These are phyloP conservation scores for Iselma pallidipennis DNA, from an alignment of 2,888 invertebrate genomes.

Conservation along the genomic window DNA sequence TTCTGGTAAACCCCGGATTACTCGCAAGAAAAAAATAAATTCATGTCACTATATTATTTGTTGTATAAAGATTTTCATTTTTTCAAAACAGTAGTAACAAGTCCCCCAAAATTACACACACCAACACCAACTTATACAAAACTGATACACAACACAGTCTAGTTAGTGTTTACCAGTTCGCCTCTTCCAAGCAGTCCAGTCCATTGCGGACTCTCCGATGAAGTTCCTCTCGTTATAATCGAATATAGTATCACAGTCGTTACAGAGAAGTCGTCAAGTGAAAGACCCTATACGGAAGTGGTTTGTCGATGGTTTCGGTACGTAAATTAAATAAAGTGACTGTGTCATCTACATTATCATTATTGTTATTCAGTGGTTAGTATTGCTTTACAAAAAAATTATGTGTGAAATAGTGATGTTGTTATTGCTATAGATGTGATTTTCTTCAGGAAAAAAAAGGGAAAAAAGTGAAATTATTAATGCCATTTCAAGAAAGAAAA, in stretches of 20 bases:
- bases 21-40: not conserved
- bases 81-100: not conserved
- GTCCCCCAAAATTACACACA: not conserved
- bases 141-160: not conserved
- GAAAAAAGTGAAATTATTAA: not conserved
- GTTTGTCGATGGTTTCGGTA: not conserved
- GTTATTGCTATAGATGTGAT: not conserved
- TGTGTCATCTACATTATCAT: not conserved
- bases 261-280: not conserved
- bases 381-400: not conserved
- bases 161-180: not conserved
- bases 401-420: not conserved
- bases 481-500: not conserved
- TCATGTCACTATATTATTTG: not conserved
- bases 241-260: not conserved
- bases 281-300: not conserved
- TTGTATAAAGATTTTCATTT: not conserved
- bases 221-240: not conserved
- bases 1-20: not conserved
- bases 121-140: not conserved
- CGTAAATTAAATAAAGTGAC: not conserved
- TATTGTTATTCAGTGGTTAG: no score
- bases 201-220: slow-evolving; percentile 19
- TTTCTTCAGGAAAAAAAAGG: not conserved
- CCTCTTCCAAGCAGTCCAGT: slow-evolving; percentile 2